A percentile compares a stretch with the other conserved stretches of the same genome.
Conservation (phyloP, 2,888 invertebrate species). For the Atethmia centrago region DNA sequence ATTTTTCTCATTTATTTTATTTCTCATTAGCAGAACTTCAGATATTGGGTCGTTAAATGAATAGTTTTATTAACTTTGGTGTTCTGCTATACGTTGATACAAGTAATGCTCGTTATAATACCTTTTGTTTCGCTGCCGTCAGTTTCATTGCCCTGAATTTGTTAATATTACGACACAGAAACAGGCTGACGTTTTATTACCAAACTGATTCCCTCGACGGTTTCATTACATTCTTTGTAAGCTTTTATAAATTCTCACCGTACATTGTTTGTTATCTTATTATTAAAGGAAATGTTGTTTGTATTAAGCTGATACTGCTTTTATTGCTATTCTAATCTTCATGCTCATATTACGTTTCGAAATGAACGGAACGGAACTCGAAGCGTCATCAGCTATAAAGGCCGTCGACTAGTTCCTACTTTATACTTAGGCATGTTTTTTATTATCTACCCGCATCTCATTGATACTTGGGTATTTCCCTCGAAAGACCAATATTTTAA, state of each 20-base stretch:
- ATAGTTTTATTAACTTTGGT: conserved; percentile 7
- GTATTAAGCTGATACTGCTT: not conserved
- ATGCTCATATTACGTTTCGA: conserved; percentile 15
- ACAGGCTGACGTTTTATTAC: conserved; percentile 69
- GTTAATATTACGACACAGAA: conserved; percentile 77
- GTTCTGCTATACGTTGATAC: conserved; percentile 19
- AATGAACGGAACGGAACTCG: conserved; percentile 3
- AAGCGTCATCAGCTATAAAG: not conserved
- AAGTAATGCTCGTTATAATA: conserved; percentile 60
- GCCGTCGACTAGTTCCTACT: not conserved
- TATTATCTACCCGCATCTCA: not conserved
- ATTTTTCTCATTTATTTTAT: not conserved
- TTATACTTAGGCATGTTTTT: not conserved
- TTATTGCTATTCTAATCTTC: conserved; percentile 28
- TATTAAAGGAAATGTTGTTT: conserved; percentile 32
- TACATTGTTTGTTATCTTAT: conserved; percentile 32
- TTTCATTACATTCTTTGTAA: conserved; percentile 67
- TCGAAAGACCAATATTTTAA: not conserved
- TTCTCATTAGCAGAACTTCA: conserved; percentile 6
- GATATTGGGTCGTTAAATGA: not conserved
- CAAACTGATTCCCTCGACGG: conserved; percentile 67
- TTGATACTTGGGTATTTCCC: not conserved
- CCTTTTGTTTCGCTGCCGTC: conserved; percentile 70
- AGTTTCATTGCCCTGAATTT: conserved; percentile 80
- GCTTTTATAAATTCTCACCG: conserved; percentile 41